Conservation (phyloP, 2,797 vertebrate genomes). For the Bovichtus variegatus region DNA sequence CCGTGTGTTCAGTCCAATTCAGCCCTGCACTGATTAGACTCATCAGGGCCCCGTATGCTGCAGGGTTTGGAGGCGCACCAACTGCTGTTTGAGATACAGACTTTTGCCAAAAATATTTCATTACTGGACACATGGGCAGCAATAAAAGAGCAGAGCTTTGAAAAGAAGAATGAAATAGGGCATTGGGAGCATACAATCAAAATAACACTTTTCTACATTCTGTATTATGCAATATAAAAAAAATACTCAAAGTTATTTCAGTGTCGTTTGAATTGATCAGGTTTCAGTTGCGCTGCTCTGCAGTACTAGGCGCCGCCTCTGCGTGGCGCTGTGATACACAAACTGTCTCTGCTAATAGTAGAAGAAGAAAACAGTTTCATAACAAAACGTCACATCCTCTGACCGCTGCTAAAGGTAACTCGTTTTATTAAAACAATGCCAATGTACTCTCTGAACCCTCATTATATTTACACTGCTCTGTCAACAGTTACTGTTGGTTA, state of each 20-base stretch:
- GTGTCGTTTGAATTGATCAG: background rate
- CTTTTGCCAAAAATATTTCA: slow-evolving; percentile 59
- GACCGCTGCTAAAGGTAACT: slow-evolving; percentile 63
- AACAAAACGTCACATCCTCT: slow-evolving; percentile 70
- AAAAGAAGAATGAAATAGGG: background rate
- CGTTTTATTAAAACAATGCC: background rate
- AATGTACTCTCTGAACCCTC: rapidly evolving
- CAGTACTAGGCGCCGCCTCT: background rate
- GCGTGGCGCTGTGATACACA: slow-evolving; percentile 13
- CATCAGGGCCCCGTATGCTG: slow-evolving; percentile 73
- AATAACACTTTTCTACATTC: background rate
- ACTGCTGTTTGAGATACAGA: slow-evolving; percentile 67
- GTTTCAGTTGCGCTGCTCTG: background rate
- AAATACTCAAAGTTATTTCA: background rate
- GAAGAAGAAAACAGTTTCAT: slow-evolving; percentile 54
- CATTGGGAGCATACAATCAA: background rate
- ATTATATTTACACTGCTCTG: background rate
- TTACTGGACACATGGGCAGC: slow-evolving; percentile 58
- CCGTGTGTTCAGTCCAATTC: slow-evolving; percentile 77
- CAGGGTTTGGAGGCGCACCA: slow-evolving; percentile 65
- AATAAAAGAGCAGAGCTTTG: slow-evolving; percentile 41
- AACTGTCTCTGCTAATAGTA: background rate
- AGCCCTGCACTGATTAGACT: slow-evolving; percentile 77
- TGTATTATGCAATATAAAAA: background rate
- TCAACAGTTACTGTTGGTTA: no score